Evolutionary conservation across 2,888 invertebrate species (phyloP), one percentile per base, ranked within the genome.

Genomic region (Rhimphoctona megacephalus): DNA sequence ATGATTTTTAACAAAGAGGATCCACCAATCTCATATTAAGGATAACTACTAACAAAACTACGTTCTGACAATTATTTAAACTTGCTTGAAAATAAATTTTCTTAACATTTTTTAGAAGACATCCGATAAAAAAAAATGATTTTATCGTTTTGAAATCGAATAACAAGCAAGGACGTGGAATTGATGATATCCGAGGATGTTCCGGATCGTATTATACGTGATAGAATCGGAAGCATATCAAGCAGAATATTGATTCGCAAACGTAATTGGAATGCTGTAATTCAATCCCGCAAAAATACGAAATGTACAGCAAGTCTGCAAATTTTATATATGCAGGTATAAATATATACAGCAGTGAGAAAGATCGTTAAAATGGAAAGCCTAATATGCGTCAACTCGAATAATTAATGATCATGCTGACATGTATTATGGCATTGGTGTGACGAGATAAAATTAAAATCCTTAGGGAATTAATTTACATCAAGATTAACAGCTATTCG

Each of bases 381-480:
- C n/a, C 76, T 64, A 11, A 39, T 39, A 7, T 30, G 17, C 33
- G 64, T 64, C 76, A 76, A 36, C 64, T 46, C 57, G 33, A 30
- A 46, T 76, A 76, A 64, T 64, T 64, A 76, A 74, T 74, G 33
- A 74, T 54, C 73, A n/a, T 57, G 17, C 57, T 57, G 57, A 57
- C 73, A 43, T 19, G 61, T 78, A 78, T 78, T 54, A 78, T 39
- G 52, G 67, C 22, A 22, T 25, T 5, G 52, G 78, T 36, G 49
- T 39, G 78, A 49, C 30, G 78, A 36, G 67, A 78, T 36, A 52
- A 36, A 67, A 33, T 66, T 46, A 33, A 33, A 30, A 52, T 43
- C 52, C 52, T 49, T 67, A 39, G 78, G 67, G 67, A 78, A 25
- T 78, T 67, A n/a, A 78, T 78, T 78, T 78, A 39, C 52, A 67